Evolutionary conservation across 2,113 vertebrate genomes (phyloP), one percentile per base, ranked within the genome.

Genomic region (Tyto alba): DNA sequence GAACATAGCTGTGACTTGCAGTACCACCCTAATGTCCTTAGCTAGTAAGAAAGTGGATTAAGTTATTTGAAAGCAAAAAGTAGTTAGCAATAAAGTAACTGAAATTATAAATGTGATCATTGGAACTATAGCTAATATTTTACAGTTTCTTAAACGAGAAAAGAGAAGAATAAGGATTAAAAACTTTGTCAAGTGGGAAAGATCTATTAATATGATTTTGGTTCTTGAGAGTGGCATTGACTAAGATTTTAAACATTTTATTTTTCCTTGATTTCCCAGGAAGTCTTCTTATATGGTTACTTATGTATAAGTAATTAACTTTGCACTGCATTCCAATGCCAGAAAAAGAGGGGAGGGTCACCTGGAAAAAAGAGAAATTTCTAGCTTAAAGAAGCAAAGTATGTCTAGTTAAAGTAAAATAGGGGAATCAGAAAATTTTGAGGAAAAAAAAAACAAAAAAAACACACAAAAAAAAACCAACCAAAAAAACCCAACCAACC

Each of bases 341-440:
- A 84, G 59, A 74, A 84, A 94, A 96, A 85, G 64, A 73, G 41
- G 82, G 34, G 47, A 96, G 48, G 76, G 23, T 94, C 77, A 93
- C 50, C 29, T 88, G 57, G 40, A 93, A 95, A 84, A 84, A 95
- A 80, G 57, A 63, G 17, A 41, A 88, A 38, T 81, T 96, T 96
- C 87, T 96, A 68, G 27, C 52, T 97, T 34, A 74, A 92, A 56
- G 56, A 62, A 84, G n/a, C 18, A 48, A 92, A 90, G 8, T 85
- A 41, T 89, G 23, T 68, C 7, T 47, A 67, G 45, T 67, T 92
- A 76, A 93, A 96, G 57, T 73, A 89, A 94, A 97, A 83, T 32
- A 85, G 68, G 91, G 38, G 83, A 95, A 90, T 72, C 36, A 56
- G 85, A 89, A 93, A 89, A 95, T 77, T 67, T 93, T 73, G 26